Evolutionary conservation across 2,113 vertebrate species (phyloP).

Genomic region (Cricetomys ansorgei): DNA sequence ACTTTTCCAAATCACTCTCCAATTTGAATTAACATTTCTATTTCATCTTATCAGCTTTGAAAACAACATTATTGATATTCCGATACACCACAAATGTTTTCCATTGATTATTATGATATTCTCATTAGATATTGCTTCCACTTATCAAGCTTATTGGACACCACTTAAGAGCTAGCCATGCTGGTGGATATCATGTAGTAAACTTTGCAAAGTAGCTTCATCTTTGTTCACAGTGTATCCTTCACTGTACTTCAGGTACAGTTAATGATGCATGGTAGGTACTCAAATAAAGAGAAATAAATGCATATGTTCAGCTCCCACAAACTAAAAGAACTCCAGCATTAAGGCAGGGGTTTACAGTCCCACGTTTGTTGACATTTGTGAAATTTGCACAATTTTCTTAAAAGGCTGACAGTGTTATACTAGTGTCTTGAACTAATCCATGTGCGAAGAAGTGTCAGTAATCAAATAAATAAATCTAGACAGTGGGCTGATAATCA

Average conservation of each 20-base stretch:
- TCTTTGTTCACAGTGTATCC: background rate
- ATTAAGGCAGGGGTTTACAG: background rate
- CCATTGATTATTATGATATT: background rate
- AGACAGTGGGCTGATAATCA: background rate
- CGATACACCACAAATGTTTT: background rate
- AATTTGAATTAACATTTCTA: conserved; percentile 35
- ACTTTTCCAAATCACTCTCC: conserved; percentile 27
- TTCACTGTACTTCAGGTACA: background rate
- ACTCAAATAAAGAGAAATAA: background rate
- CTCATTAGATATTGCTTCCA: background rate
- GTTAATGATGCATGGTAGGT: background rate
- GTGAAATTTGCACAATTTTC: background rate
- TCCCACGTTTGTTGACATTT: background rate
- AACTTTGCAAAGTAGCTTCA: background rate
- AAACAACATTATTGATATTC: conserved; percentile 15
- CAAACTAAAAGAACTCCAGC: background rate
- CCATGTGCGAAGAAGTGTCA: background rate
- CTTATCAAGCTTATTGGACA: background rate
- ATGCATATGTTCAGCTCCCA: background rate
- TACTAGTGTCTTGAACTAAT: background rate
- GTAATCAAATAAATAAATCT: background rate
- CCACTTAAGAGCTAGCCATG: background rate
- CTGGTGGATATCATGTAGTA: background rate
- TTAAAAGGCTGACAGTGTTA: background rate
- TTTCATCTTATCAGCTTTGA: background rate